Base-by-base conservation (phyloP, 1,140 invertebrate genomes). In the Zophobas morio region DNA sequence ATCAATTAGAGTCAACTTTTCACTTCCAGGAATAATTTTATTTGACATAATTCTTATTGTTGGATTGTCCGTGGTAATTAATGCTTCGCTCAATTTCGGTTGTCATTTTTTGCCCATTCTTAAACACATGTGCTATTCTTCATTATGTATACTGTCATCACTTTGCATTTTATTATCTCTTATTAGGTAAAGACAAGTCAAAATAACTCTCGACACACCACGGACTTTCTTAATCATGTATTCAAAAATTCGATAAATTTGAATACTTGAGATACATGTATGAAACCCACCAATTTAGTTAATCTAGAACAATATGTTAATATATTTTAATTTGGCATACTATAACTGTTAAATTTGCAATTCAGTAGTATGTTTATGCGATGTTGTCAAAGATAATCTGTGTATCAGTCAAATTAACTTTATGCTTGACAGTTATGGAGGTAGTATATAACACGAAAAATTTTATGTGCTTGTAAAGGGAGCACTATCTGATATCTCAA, bases 341-440 rank as follows among this genome's bases (percentile, higher is more conserved):
- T 66, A 36, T 66, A 66, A 42, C 60, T 66, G 60, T 66, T 66
- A 32, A 66, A 66, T 66, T 66, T 66, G 60, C 60, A 66, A 66
- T 66, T 66, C 56, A 60, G 56, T 60, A 6, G 56, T 60, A 36
- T 60, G 56, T 37, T 60, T 60, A 60, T 60, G 36, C 35, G 35
- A 60, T 37, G 56, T 35, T 60, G 56, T 60, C 35, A 46, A 66
- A 66, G 39, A 66, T 66, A 66, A 33, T 57, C 54, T 57, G 54
- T 57, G 1, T 40, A 66, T 40, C 60, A 60, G 6, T 36, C 2
- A 57, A 57, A 57, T 57, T 57, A 57, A 57, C 56, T 36, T 4
- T 36, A 32, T 53, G 4, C 51, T 53, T 53, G 51, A 57, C 32
- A 57, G 56, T 35, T 60, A 39, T 36, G 8, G 36, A 60, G 5